Percentiles rank a stretch among this genome's conserved stretches.
Conservation (phyloP, 2,797 vertebrate genomes). For the Sphaeramia orbicularis region DNA sequence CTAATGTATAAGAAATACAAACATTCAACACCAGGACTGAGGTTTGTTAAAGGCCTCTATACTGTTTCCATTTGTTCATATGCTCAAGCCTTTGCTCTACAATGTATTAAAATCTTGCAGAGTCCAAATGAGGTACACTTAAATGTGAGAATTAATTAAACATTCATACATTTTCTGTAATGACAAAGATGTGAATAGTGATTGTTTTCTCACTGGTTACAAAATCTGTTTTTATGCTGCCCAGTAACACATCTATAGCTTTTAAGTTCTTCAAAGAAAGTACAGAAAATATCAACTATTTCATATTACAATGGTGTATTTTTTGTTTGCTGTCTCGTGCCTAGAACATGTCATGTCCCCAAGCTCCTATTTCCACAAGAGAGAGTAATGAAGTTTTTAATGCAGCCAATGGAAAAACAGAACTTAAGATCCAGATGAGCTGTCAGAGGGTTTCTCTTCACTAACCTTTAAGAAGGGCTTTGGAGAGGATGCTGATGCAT, state of each 20-base stretch:
- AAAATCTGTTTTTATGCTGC: not conserved
- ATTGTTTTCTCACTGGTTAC: slow-evolving; percentile 53
- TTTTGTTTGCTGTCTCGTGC: not conserved
- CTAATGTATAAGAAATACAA: not conserved
- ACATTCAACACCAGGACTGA: not conserved
- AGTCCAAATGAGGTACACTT: slow-evolving; percentile 31
- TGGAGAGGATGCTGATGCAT: slow-evolving; percentile 11
- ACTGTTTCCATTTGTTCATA: slow-evolving; percentile 57
- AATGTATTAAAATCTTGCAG: slow-evolving; percentile 9
- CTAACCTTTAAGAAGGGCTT: slow-evolving; percentile 23
- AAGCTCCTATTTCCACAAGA: slow-evolving; percentile 15
- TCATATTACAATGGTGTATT: not conserved
- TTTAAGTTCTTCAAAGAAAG: not conserved
- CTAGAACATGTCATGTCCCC: not conserved
- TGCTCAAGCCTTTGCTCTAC: slow-evolving; percentile 35
- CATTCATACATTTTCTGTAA: slow-evolving; percentile 68
- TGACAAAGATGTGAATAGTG: slow-evolving; percentile 60
- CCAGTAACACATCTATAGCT: not conserved
- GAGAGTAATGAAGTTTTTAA: slow-evolving; percentile 12
- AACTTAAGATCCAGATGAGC: slow-evolving; percentile 19
- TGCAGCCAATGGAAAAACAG: slow-evolving; percentile 9
- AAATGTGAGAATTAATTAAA: slow-evolving; percentile 68
- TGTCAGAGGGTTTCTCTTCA: slow-evolving; percentile 22
- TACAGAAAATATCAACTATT: not conserved
- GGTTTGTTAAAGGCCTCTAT: slow-evolving; percentile 18